Percentiles rank a stretch among this genome's conserved stretches.
phyloP scores from a whole-genome alignment of 1,140 invertebrate genomes.

The Drosophila gunungcola region DNA sequence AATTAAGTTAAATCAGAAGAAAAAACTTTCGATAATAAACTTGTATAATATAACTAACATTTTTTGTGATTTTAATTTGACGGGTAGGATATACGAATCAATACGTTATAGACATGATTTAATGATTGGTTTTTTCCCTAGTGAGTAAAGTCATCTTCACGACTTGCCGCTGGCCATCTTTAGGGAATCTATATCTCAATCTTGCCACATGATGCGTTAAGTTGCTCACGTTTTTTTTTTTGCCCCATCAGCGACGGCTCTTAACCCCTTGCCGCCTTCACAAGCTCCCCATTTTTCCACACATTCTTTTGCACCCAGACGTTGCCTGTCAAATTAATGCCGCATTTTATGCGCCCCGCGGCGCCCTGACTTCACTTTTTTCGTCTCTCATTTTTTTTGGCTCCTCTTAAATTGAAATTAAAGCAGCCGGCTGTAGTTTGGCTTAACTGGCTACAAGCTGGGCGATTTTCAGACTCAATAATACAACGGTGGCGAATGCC shows the following conservation, averaged over 20 bases:
- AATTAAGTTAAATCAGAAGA: no score
- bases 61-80: no score
- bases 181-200: slow-evolving; percentile 12
- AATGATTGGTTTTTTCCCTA: neutral
- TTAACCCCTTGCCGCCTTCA: slow-evolving; percentile 35
- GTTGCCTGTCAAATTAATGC: slow-evolving; percentile 49
- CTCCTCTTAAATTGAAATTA: slow-evolving; percentile 37
- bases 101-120: no score
- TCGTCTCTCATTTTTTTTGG: slow-evolving; percentile 1
- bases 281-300: slow-evolving; percentile 1
- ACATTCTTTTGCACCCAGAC: slow-evolving; percentile 24
- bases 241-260: slow-evolving; percentile 8
- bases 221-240: slow-evolving; percentile 21
- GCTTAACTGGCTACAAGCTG: slow-evolving; percentile 41
- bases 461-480: slow-evolving; percentile 46
- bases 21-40: no score
- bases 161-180: slow-evolving; percentile 11
- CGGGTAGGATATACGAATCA: no score
- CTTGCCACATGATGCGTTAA: slow-evolving; percentile 33
- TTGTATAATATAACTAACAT: no score
- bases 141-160: neutral
- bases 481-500: slow-evolving; percentile 56
- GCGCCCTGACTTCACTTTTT: slow-evolving; percentile 12
- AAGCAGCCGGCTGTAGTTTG: slow-evolving; percentile 29
- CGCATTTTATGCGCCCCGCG: slow-evolving; percentile 39